Evolutionary conservation across 2,113 vertebrate genomes (phyloP).

Genomic region (Antechinus flavipes): DNA sequence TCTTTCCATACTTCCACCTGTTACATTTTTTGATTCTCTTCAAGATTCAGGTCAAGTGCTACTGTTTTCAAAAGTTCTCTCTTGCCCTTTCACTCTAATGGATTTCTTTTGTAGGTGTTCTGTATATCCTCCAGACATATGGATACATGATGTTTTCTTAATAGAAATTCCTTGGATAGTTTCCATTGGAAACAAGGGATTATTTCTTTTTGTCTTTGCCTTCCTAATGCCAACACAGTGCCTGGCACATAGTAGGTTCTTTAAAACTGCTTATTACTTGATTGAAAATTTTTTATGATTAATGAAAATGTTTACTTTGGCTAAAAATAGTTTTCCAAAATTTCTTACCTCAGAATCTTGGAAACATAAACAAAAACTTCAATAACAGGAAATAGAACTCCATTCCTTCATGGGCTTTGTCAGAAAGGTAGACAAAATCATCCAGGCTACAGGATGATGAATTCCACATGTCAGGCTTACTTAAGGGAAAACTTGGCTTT

Average conservation of each 20-base stretch:
- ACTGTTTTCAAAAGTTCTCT: neutral
- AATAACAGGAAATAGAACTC: neutral
- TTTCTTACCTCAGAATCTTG: neutral
- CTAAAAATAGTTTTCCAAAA: neutral
- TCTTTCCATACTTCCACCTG: neutral
- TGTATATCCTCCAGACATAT: neutral
- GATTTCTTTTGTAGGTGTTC: neutral
- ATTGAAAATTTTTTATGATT: neutral
- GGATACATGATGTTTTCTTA: neutral
- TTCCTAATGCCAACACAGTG: neutral
- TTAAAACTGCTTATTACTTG: neutral
- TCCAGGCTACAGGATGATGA: neutral
- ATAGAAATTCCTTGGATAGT: neutral
- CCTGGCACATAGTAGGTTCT: neutral
- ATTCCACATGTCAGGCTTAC: neutral
- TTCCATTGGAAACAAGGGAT: no score
- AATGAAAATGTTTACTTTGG: neutral
- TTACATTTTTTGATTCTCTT: neutral
- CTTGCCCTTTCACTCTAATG: neutral
- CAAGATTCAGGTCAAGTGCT: neutral
- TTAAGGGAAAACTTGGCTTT: neutral
- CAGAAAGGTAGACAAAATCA: conserved; percentile 6
- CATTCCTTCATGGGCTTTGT: neutral
- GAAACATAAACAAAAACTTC: neutral
- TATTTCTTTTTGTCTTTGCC: no score